Base-by-base conservation (phyloP, 2,797 vertebrate genomes). In the Synanceia verrucosa region DNA sequence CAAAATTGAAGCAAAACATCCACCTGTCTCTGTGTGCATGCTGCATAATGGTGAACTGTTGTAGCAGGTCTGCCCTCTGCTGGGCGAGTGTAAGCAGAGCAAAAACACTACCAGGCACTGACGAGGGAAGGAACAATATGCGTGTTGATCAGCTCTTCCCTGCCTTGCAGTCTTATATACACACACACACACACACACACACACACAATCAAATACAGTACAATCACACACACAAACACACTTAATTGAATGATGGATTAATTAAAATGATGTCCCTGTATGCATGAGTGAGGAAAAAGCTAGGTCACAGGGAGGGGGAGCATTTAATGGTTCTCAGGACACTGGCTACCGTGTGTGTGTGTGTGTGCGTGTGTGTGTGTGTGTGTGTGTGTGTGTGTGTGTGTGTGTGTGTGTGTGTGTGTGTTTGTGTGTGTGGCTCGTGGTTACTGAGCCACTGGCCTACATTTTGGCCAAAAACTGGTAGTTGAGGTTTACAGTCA, bases 11-110 rank as follows among this genome's bases (percentile, higher is more conserved):
- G 12, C 21, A 44, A 41, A 63, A 44, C 46, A 62, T 33, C 13
- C 21, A 23, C 4, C 0, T 0, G 9, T 46, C 36, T 16, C 4
- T 36, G 10, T 44, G 16, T 6, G 16, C 47, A 24, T 13, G 0
- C 53, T 14, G 59, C 41, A 37, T 26, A n/a, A 19, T 14, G 4
- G 29, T 4, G 2, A 6, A 4, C 16, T 34, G 34, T 57, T 79
- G 81, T 43, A 67, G 72, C 79, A 56, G 58, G 61, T 82, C 86
- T 84, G 70, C 90, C 86, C 85, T 85, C 90, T 91, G 66, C 80
- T 89, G 91, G 87, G 52, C 48, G 16, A 12, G 6, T 1, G n/a
- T 2, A 0, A 2, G 51, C n/a, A 78, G 24, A 66, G 67, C 85
- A 89, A 83, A 75, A 88, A 88, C 73, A 83, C 70, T 47, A 62